Conservation (phyloP, 2,113 vertebrate species). For the Leucopternis melanops region DNA sequence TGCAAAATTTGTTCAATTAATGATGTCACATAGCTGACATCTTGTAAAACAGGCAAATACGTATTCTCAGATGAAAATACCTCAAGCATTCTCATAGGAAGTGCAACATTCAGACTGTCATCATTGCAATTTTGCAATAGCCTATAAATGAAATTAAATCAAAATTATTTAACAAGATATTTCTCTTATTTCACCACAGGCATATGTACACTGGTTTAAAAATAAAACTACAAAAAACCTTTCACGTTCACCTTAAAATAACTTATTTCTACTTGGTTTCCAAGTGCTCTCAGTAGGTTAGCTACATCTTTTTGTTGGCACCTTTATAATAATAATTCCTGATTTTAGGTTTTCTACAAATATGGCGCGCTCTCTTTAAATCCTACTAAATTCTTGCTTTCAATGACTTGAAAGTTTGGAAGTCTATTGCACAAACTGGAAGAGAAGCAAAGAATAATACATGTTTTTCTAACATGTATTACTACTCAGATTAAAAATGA, state of each 20-base stretch:
- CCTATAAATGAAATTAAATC: slow-evolving; percentile 63
- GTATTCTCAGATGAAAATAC: slow-evolving; percentile 92
- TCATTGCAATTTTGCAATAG: slow-evolving; percentile 84
- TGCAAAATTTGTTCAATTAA: slow-evolving; percentile 95
- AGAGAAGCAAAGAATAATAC: neutral
- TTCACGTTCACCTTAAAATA: neutral
- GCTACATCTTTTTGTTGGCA: neutral
- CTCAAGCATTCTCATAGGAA: slow-evolving; percentile 98
- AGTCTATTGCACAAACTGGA: neutral
- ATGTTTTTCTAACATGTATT: neutral
- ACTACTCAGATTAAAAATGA: neutral
- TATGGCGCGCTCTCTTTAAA: neutral
- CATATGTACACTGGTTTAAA: neutral
- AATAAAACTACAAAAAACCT: neutral
- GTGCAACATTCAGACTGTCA: slow-evolving; percentile 89
- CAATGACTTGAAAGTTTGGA: neutral
- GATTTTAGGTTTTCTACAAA: neutral
- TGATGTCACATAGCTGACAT: slow-evolving; percentile 82
- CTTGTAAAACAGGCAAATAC: slow-evolving; percentile 84
- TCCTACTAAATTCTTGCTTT: neutral
- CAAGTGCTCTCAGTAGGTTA: neutral
- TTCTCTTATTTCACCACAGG: neutral
- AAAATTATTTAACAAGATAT: neutral
- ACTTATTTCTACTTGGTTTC: neutral
- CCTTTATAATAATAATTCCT: neutral